Conservation (phyloP, 2,113 vertebrate genomes). For the Ochotona curzoniae region DNA sequence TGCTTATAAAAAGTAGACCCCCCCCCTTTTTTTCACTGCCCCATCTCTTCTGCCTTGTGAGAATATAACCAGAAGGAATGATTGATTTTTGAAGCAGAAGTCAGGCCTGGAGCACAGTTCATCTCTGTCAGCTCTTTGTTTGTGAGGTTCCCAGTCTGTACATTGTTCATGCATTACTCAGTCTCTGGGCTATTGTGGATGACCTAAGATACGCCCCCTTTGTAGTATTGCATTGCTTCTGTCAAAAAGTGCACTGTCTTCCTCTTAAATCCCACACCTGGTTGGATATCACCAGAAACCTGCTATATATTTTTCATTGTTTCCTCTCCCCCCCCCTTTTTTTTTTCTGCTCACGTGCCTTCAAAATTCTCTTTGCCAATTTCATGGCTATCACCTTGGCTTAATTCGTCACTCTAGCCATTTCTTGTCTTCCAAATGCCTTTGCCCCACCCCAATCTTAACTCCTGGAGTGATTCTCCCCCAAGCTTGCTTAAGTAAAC, state of each 20-base stretch:
- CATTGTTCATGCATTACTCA: background rate
- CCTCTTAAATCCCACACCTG: background rate
- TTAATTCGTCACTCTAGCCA: background rate
- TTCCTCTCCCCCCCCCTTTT: too few relatives aligned
- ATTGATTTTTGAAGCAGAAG: background rate
- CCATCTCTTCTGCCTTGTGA: background rate
- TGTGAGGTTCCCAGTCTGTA: background rate
- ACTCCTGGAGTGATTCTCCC: background rate
- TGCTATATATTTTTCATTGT: background rate
- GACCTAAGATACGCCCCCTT: background rate
- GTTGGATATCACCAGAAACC: background rate
- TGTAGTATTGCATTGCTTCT: background rate
- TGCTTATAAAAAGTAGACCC: background rate
- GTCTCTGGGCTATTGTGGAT: background rate
- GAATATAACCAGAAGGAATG: background rate
- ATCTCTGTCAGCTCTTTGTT: background rate
- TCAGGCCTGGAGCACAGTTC: too few relatives aligned
- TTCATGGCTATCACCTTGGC: background rate
- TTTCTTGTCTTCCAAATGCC: background rate
- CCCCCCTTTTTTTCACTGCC: too few relatives aligned
- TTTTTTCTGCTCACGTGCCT: background rate
- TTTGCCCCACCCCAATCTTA: background rate
- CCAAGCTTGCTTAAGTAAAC: background rate
- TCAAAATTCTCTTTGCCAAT: background rate
- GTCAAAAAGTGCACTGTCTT: background rate